A percentile compares a stretch with the other conserved stretches of the same genome.
These are phyloP conservation scores for Thermophis baileyi DNA, from an alignment of 2,113 vertebrate species.

Conservation along the genomic window DNA sequence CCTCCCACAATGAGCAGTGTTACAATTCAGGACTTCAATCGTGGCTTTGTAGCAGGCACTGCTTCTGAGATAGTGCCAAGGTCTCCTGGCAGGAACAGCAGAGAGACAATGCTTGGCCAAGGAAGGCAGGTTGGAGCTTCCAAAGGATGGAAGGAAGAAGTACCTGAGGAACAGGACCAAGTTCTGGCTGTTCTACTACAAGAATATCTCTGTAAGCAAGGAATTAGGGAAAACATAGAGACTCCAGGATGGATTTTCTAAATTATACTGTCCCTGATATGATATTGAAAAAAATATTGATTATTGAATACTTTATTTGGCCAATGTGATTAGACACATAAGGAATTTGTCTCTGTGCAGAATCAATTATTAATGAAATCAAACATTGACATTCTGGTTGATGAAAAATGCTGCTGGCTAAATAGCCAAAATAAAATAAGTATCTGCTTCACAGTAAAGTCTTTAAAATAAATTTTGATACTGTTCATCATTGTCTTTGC, in stretches of 20 bases:
- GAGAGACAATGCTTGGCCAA: background rate
- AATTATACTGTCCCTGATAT: background rate
- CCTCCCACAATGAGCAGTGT: background rate
- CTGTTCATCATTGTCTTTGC: background rate
- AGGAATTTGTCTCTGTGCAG: background rate
- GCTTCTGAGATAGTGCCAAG: background rate
- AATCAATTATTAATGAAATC: background rate
- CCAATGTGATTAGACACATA: background rate
- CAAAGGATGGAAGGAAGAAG: background rate
- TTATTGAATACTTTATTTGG: background rate
- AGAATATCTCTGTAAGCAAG: background rate
- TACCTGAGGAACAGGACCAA: background rate
- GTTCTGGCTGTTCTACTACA: background rate
- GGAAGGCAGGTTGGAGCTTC: background rate
- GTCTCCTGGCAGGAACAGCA: background rate
- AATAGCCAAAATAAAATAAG: background rate
- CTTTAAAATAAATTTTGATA: background rate
- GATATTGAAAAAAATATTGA: background rate
- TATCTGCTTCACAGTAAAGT: background rate
- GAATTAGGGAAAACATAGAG: background rate
- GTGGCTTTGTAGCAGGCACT: background rate
- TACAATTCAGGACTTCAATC: background rate
- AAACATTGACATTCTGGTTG: background rate
- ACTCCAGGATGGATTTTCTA: background rate
- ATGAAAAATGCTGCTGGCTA: background rate